phyloP scores from a whole-genome alignment of 2,113 vertebrate genomes.

The Chamaea fasciata region DNA sequence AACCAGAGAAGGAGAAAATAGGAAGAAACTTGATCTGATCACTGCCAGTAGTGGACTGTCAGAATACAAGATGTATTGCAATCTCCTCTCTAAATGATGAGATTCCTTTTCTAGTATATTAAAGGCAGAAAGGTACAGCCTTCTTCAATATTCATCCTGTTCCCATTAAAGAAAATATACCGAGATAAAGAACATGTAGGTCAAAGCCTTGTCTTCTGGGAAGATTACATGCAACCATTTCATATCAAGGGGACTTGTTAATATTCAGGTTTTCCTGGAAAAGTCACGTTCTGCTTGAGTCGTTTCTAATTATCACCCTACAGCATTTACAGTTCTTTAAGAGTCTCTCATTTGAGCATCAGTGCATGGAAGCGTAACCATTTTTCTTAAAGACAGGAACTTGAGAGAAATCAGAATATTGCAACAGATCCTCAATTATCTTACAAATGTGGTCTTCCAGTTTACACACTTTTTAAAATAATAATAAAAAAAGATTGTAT shows the following conservation, averaged over 20 bases:
- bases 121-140: not conserved
- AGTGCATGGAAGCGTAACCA: not conserved
- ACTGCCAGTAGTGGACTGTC: not conserved
- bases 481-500: not conserved
- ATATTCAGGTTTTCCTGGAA: not conserved
- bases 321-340: slow-evolving; percentile 10
- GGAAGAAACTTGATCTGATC: not conserved
- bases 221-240: not conserved
- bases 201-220: slow-evolving; percentile 17
- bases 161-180: not conserved
- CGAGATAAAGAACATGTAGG: not conserved
- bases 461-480: not conserved
- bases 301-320: slow-evolving; percentile 30
- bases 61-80: not conserved
- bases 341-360: not conserved
- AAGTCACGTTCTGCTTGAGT: not conserved
- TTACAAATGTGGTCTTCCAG: not conserved
- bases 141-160: not conserved
- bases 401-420: not conserved
- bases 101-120: not conserved
- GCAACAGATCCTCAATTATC: not conserved
- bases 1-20: not conserved
- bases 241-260: not conserved
- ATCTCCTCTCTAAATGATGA: not conserved
- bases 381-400: not conserved